Conservation (phyloP, 1,140 invertebrate genomes). For the Gryon sp. region DNA sequence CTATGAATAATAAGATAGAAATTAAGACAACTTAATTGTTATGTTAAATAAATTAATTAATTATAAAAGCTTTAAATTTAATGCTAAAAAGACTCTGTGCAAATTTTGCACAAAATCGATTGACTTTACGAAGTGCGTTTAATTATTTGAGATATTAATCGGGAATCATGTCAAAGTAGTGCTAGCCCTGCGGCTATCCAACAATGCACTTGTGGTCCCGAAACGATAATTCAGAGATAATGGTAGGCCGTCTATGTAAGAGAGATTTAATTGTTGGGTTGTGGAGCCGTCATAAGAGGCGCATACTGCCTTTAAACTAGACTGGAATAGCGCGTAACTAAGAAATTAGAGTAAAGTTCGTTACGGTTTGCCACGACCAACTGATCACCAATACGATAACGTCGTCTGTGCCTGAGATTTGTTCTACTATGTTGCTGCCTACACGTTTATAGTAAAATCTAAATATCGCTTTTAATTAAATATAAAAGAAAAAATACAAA, state of each 20-base stretch:
- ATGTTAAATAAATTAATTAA: no score
- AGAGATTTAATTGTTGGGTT: slow-evolving; percentile 76
- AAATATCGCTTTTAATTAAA: no score
- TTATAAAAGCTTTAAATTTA: no score
- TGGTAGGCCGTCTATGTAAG: slow-evolving; percentile 72
- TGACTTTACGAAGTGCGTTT: slow-evolving; percentile 29
- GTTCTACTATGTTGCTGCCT: background rate
- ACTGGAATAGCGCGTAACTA: slow-evolving; percentile 59
- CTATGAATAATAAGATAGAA: no score
- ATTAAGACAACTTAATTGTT: no score
- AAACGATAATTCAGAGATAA: slow-evolving; percentile 77
- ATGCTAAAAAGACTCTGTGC: no score
- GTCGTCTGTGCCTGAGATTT: slow-evolving; percentile 1
- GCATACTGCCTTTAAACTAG: slow-evolving; percentile 63
- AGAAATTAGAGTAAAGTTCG: slow-evolving; percentile 61
- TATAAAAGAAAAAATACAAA: no score
- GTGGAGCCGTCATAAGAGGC: slow-evolving; percentile 71
- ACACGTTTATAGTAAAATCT: no score
- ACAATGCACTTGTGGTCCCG: slow-evolving; percentile 63
- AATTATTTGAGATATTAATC: slow-evolving; percentile 70
- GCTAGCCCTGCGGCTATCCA: slow-evolving; percentile 51
- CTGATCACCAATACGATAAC: slow-evolving; percentile 36
- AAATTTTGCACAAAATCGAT: slow-evolving; percentile 15
- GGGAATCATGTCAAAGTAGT: slow-evolving; percentile 63
- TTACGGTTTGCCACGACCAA: slow-evolving; percentile 39